Percentiles rank a stretch among this genome's conserved stretches.
Evolutionary conservation across 2,888 invertebrate genomes (phyloP).

Genomic region (Rotaria magnacalcarata): DNA sequence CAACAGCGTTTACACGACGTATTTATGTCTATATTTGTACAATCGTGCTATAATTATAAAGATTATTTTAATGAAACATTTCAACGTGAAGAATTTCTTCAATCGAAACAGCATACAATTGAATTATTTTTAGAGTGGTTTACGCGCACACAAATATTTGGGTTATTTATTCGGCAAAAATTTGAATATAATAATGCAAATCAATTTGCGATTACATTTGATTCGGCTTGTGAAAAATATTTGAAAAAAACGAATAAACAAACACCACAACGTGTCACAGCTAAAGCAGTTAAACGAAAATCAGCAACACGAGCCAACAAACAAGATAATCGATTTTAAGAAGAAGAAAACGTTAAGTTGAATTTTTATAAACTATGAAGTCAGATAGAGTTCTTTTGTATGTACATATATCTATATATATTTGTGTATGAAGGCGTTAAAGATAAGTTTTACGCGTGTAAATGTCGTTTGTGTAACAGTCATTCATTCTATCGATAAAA

Average conservation of each 20-base stretch:
- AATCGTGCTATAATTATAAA: conserved; percentile 32
- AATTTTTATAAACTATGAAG: not conserved
- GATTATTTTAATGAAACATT: not conserved
- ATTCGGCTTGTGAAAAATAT: conserved; percentile 10
- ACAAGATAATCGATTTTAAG: not conserved
- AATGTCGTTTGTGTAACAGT: not conserved
- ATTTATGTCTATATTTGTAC: conserved; percentile 29
- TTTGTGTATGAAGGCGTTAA: no score
- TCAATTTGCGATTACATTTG: not conserved
- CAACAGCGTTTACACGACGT: not conserved
- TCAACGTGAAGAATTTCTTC: not conserved
- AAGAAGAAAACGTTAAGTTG: not conserved
- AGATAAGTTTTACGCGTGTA: no score
- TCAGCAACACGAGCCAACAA: not conserved
- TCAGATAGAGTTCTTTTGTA: not conserved
- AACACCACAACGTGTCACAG: conserved; percentile 1
- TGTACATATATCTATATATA: no score
- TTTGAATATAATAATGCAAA: not conserved
- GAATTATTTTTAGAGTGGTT: conserved; percentile 79
- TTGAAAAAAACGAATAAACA: not conserved
- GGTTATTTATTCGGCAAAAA: conserved; percentile 62
- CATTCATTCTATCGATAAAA: not conserved
- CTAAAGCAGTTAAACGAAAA: conserved; percentile 36
- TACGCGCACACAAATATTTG: conserved; percentile 79
- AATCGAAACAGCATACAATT: conserved; percentile 50